Conservation (phyloP, 1,140 invertebrate species). For the Drosophila kikkawai region DNA sequence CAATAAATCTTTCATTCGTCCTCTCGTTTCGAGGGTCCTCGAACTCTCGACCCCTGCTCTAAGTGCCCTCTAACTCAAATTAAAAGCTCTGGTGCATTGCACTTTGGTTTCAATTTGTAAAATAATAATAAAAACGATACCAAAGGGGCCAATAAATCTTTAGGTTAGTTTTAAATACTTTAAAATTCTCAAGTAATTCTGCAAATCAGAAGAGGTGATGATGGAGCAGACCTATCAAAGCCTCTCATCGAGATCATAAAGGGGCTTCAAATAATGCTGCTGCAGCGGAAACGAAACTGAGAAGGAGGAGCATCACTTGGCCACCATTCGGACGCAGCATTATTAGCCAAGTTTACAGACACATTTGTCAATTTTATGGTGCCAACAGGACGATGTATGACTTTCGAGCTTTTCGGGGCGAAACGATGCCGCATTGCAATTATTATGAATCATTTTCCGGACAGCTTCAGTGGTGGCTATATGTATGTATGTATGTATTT, state of each 20-base stretch:
- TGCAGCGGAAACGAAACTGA: neutral
- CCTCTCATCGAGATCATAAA: neutral
- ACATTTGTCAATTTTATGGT: conserved; percentile 84
- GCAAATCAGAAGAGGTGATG: neutral
- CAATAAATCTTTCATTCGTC: conserved; percentile 69
- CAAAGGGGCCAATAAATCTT: neutral
- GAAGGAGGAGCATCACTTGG: neutral
- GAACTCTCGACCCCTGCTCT: conserved; percentile 17
- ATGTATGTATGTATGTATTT: neutral
- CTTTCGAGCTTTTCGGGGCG: conserved; percentile 41
- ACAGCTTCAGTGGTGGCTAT: conserved; percentile 24
- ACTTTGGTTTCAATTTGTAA: neutral
- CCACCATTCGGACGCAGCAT: conserved; percentile 45
- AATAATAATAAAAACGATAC: neutral
- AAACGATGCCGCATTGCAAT: conserved; percentile 77
- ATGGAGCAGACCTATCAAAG: neutral
- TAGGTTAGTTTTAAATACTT: too few species aligned
- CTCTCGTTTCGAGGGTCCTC: conserved; percentile 30
- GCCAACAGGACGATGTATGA: conserved; percentile 67
- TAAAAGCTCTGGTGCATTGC: conserved; percentile 3
- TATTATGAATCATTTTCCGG: conserved; percentile 79
- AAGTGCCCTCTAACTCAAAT: conserved; percentile 2
- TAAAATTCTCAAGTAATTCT: too few species aligned
- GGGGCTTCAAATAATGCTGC: conserved; percentile 8
- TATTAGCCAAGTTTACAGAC: conserved; percentile 84